Conservation (phyloP, 2,113 vertebrate species). For the Mystacornis crossleyi region DNA sequence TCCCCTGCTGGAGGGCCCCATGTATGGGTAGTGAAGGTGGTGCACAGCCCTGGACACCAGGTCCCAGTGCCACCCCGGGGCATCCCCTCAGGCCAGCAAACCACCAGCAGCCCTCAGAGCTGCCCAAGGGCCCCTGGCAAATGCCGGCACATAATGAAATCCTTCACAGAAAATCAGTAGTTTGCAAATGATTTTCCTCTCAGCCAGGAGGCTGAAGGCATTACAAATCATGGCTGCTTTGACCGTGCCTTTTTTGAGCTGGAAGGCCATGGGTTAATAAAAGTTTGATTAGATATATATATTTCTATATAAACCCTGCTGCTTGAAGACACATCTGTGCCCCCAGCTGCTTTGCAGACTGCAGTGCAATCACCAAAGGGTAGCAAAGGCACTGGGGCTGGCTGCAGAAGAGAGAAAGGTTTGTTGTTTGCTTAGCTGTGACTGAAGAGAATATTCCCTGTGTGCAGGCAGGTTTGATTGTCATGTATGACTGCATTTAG, state of each 20-base stretch:
- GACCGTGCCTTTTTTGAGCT: background rate
- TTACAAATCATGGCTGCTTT: background rate
- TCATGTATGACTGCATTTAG: background rate
- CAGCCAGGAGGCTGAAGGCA: background rate
- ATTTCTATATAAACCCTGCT: conserved; percentile 20
- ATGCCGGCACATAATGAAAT: background rate
- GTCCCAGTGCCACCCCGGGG: accelerated
- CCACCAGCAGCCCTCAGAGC: background rate
- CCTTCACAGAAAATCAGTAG: background rate
- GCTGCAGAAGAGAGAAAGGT: background rate
- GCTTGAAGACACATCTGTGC: background rate
- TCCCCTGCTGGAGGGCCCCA: accelerated
- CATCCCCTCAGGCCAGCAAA: background rate
- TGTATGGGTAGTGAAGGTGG: background rate
- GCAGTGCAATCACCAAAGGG: background rate
- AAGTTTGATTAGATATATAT: conserved; percentile 19
- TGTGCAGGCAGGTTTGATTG: background rate
- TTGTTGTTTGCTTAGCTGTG: conserved; percentile 16
- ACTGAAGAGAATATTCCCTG: background rate
- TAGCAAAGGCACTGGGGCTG: background rate
- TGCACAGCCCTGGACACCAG: accelerated
- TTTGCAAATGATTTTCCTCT: background rate
- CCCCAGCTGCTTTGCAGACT: background rate
- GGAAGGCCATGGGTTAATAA: background rate
- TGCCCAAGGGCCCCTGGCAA: background rate